These are phyloP conservation scores for Chionomys nivalis DNA, from an alignment of 2,113 vertebrate genomes.

Conservation along the genomic window DNA sequence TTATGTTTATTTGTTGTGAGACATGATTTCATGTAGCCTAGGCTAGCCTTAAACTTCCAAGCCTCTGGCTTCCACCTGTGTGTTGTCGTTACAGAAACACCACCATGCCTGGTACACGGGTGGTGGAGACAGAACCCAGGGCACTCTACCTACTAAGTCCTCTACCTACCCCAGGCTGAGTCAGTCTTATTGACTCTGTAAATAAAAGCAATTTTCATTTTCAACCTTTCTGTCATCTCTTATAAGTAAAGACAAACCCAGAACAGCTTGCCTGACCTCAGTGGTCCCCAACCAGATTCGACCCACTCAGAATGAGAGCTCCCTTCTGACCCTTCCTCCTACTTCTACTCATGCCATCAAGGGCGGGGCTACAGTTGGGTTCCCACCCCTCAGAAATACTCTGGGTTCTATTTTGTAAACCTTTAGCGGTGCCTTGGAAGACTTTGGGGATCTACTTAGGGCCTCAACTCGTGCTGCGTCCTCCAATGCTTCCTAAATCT, in stretches of 20 bases:
- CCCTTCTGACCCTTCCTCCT: not conserved
- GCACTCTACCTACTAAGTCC: too few relatives aligned
- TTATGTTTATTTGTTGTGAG: not conserved
- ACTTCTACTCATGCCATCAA: not conserved
- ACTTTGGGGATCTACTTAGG: not conserved
- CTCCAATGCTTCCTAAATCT: not conserved
- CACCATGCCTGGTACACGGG: too few relatives aligned
- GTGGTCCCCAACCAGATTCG: not conserved
- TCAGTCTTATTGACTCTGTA: constrained; percentile 3
- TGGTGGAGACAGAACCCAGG: not conserved
- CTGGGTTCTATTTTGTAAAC: not conserved
- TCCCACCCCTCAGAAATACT: not conserved
- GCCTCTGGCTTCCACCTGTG: too few relatives aligned
- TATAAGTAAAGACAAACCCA: not conserved
- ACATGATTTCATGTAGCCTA: not conserved
- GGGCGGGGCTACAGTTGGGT: not conserved
- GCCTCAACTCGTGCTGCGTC: not conserved
- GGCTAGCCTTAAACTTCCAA: not conserved
- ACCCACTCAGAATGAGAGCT: not conserved
- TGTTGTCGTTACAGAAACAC: not conserved
- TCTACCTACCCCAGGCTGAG: not conserved
- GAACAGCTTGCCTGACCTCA: constrained; percentile 18
- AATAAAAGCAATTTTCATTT: constrained; percentile 19
- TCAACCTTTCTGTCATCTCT: not conserved
- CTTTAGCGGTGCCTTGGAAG: not conserved